Conservation (phyloP, 2,797 vertebrate genomes). For the Apogon talboti region DNA sequence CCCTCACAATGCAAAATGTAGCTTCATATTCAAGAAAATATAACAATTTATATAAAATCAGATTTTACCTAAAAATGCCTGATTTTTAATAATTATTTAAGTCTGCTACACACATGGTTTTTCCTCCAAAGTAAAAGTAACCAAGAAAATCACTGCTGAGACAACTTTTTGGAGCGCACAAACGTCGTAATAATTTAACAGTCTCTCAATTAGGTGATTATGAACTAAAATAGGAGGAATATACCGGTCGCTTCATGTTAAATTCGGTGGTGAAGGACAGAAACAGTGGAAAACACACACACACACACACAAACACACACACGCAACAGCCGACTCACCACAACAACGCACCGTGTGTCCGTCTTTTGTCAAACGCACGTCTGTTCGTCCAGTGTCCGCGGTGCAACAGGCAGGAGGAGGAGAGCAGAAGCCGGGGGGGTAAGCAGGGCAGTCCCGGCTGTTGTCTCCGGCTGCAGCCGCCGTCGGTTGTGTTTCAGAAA, state of each 20-base stretch:
- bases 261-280: constrained; percentile 18
- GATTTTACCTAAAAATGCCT: too few species aligned
- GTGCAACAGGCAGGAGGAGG: constrained; percentile 32
- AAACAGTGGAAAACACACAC: constrained; percentile 50
- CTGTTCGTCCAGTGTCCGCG: constrained; percentile 29
- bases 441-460: neutral
- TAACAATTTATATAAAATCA: neutral
- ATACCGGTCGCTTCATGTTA: neutral
- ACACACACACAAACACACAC: constrained; percentile 53
- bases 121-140: neutral
- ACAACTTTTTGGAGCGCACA: too few species aligned
- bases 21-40: neutral
- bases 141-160: too few species aligned
- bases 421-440: constrained; percentile 3
- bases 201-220: too few species aligned
- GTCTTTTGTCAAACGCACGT: constrained; percentile 34
- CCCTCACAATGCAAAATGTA: neutral
- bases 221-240: too few species aligned
- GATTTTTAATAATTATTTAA: too few species aligned
- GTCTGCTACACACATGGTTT: neutral
- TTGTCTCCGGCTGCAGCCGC: constrained; percentile 24
- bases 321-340: constrained; percentile 66
- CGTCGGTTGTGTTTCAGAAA: neutral
- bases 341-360: constrained; percentile 46
- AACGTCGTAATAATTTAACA: too few species aligned